These are phyloP conservation scores for Otis tarda DNA, from an alignment of 2,113 vertebrate genomes.

Conservation along the genomic window DNA sequence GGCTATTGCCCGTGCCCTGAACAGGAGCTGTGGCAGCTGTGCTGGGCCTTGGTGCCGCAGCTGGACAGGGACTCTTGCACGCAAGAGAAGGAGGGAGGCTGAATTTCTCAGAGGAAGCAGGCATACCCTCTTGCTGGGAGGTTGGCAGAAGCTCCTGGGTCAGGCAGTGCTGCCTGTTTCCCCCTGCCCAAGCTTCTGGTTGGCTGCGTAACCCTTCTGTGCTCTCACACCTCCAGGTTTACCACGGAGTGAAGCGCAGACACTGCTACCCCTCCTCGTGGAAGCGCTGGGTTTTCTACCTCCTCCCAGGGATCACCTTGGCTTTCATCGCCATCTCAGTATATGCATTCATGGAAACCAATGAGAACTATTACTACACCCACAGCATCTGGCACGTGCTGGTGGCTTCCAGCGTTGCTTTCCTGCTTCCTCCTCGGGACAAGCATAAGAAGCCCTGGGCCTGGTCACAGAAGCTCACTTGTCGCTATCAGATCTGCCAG, in stretches of 20 bases:
- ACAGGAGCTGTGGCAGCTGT: background rate
- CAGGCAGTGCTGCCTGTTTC: background rate
- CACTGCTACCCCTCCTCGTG: constrained; percentile 91
- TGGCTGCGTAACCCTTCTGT: background rate
- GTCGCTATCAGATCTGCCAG: constrained; percentile 89
- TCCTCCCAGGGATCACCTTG: constrained; percentile 85
- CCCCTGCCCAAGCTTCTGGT: background rate
- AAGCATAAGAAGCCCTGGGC: constrained; percentile 74
- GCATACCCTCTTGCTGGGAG: background rate
- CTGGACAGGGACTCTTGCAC: background rate
- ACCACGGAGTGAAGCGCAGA: constrained; percentile 78
- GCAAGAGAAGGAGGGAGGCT: background rate
- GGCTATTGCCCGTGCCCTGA: background rate
- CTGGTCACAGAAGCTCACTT: constrained; percentile 82
- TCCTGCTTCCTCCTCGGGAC: constrained; percentile 87
- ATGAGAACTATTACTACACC: constrained; percentile 93
- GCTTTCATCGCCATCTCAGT: constrained; percentile 84
- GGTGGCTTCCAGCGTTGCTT: constrained; percentile 88
- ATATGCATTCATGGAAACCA: constrained; percentile 89
- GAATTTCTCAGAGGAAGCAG: background rate
- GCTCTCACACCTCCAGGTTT: constrained; percentile 73
- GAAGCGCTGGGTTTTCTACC: constrained; percentile 91
- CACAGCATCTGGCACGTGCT: constrained; percentile 96
- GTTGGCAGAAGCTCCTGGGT: background rate
- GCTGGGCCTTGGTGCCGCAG: background rate